Evolutionary conservation across 2,888 invertebrate genomes (phyloP), one percentile per base, ranked within the genome.

Genomic region (Troglohyphantes excavatus): DNA sequence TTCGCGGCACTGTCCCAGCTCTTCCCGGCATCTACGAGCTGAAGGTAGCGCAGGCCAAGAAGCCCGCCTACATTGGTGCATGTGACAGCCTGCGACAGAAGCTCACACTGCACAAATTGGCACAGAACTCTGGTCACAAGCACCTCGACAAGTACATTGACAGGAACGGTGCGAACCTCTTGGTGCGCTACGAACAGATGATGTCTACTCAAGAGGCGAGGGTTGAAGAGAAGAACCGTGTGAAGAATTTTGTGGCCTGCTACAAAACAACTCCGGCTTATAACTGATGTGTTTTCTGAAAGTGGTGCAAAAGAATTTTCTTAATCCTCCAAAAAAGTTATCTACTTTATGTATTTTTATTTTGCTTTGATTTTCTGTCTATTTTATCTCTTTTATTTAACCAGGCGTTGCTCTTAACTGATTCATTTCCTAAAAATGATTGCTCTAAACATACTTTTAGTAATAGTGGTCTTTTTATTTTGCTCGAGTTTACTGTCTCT

Each of bases 61-160:
- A 89, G 39, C 13, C 89, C 6, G 89, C 89, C 0, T 89, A 63
- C 23, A 89, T 89, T 9, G 82, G 89, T 7, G 7, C 21, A 23
- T 82, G 82, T 39, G 89, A 89, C 17, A 83, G 39, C 43, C 33
- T 89, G 33, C 89, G 76, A 0, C 82, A 89, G 26, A 89, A 82
- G n/a, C 73, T 89, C 11, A 76, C 76, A 5, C 33, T 89, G 61
- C 81, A 89, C 26, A 82, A 82, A 9, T 46, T 83, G 13, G 23
- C 43, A 27, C 76, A 83, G 5, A 70, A 46, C 29, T 75, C 83
- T 11, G 89, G 89, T 3, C 82, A 83, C 33, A 89, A 89, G 23
- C 89, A 89, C 19, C 65, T 89, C 2, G 89, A 89, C 43, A 89
- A 89, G 17, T 89, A 82, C 23, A 39, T 89, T 5, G 89, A 89